phyloP scores from a whole-genome alignment of 2,113 vertebrate species.

The Potamarius usumacintae region DNA sequence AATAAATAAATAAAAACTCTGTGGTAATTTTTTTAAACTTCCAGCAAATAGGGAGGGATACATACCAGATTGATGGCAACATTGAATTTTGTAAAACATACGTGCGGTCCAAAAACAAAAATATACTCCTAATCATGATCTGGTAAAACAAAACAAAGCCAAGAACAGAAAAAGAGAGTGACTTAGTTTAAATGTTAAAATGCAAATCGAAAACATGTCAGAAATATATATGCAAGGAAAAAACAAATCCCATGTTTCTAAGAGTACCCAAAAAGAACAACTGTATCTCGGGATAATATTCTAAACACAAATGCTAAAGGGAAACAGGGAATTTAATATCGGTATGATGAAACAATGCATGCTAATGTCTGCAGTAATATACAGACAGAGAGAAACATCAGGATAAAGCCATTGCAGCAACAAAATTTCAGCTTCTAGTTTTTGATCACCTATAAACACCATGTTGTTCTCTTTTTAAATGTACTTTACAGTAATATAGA shows the following conservation, averaged over 20 bases:
- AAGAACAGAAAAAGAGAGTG: background rate
- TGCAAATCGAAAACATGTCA: background rate
- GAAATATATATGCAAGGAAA: background rate
- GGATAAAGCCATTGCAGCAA: background rate
- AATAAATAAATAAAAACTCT: background rate
- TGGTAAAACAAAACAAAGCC: conserved; percentile 62
- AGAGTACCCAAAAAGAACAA: background rate
- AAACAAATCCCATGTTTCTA: background rate
- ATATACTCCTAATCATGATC: conserved; percentile 99
- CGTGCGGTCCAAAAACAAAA: conserved; percentile 98
- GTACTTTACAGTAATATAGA: background rate
- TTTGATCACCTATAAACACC: background rate
- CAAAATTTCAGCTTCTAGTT: background rate
- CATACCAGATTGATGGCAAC: conserved; percentile 97
- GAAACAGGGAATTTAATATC: background rate
- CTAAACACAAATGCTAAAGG: background rate
- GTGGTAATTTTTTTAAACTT: background rate
- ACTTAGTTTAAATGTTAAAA: background rate
- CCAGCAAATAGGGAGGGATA: background rate
- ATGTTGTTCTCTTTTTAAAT: background rate
- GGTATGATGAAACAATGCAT: background rate
- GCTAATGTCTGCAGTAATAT: background rate
- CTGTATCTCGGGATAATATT: background rate
- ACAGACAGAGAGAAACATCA: background rate
- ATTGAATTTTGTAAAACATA: conserved; percentile 99